A percentile compares a stretch with the other conserved stretches of the same genome.
Evolutionary conservation across 2,113 vertebrate species (phyloP).

Genomic region (Ceratotherium simum): DNA sequence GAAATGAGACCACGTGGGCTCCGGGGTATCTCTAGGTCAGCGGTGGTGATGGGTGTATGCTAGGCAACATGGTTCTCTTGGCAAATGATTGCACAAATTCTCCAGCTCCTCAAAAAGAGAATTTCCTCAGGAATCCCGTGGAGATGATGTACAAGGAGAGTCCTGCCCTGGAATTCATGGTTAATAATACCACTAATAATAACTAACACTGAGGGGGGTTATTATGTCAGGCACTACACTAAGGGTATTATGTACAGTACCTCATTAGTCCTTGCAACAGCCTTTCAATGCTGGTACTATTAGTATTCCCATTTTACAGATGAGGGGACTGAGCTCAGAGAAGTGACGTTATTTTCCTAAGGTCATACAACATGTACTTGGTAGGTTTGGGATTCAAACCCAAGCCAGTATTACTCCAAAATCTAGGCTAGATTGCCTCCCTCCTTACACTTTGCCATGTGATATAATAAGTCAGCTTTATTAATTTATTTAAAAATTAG

Average conservation of each 20-base stretch:
- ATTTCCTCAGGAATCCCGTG: not conserved
- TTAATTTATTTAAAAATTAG: not conserved
- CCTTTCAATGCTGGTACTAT: not conserved
- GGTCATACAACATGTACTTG: not conserved
- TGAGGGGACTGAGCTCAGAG: not conserved
- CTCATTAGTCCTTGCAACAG: not conserved
- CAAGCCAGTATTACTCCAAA: not conserved
- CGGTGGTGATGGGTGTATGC: not conserved
- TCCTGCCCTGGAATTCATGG: not conserved
- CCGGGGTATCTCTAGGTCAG: not conserved
- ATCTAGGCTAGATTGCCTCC: not conserved
- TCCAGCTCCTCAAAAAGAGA: not conserved
- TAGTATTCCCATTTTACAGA: not conserved
- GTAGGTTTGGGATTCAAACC: not conserved
- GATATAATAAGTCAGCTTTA: not conserved
- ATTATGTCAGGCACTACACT: not conserved
- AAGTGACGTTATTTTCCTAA: not conserved
- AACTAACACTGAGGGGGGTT: not conserved
- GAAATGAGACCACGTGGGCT: conserved; percentile 58
- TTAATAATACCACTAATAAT: not conserved
- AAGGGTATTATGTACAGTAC: not conserved
- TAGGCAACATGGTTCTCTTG: conserved; percentile 39
- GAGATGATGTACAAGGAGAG: not conserved
- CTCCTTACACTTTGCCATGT: not conserved
- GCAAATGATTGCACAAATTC: not conserved